These are phyloP conservation scores for Gymnorhina tibicen DNA, from an alignment of 2,113 vertebrate genomes.

Conservation along the genomic window DNA sequence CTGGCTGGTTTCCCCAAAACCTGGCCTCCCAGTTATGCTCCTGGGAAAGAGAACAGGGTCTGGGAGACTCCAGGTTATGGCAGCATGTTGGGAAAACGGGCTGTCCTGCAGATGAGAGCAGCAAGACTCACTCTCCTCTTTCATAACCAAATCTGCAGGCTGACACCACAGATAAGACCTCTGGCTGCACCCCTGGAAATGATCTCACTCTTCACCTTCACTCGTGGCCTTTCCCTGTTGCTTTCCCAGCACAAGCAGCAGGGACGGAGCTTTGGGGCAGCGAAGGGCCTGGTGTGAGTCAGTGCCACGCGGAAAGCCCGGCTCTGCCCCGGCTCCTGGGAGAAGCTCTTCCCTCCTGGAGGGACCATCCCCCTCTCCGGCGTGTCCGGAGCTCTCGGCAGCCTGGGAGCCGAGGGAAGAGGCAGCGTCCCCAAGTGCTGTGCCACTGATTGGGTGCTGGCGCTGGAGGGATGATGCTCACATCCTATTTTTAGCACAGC, in stretches of 20 bases:
- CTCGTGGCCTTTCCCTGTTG: neutral
- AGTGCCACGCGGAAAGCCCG: rapidly evolving
- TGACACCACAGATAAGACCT: neutral
- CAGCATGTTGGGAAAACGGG: rapidly evolving
- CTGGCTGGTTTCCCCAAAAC: neutral
- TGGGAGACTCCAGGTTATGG: neutral
- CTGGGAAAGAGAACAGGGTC: neutral
- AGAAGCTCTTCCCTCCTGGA: neutral
- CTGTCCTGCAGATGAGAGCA: neutral
- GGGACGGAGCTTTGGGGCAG: neutral
- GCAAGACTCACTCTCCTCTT: neutral
- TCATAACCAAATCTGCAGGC: neutral
- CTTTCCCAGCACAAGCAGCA: neutral
- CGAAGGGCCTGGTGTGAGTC: neutral
- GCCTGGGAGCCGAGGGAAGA: neutral
- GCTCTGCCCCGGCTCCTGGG: neutral
- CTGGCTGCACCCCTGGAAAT: neutral
- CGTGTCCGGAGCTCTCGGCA: neutral
- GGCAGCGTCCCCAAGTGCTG: neutral
- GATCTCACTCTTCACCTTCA: neutral
- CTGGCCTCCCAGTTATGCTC: neutral
- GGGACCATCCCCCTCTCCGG: neutral
- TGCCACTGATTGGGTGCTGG: neutral
- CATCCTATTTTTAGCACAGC: slow-evolving; percentile 59
- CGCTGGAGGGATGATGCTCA: slow-evolving; percentile 31